A percentile compares a stretch with the other conserved stretches of the same genome.
phyloP scores from a whole-genome alignment of 2,113 vertebrate genomes.

The Percopsis transmontana region DNA sequence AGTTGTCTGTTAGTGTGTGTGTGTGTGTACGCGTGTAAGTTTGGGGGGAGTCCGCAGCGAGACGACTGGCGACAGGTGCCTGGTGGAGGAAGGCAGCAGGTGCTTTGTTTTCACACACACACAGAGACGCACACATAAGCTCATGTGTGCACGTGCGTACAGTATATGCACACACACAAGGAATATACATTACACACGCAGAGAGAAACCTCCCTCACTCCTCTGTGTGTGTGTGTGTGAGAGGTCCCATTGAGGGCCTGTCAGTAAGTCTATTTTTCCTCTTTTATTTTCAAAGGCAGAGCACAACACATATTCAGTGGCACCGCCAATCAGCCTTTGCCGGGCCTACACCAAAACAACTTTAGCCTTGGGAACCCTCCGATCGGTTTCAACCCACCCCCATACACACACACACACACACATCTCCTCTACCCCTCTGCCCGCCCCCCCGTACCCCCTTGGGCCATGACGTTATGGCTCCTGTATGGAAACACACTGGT shows the following conservation, averaged over 20 bases:
- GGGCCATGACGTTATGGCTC: constrained; percentile 57
- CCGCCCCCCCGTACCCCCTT: constrained; percentile 2
- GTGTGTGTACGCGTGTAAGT: not conserved
- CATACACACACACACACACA: not conserved
- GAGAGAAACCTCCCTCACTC: not conserved
- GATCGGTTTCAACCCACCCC: constrained; percentile 53
- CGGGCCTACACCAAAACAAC: constrained; percentile 54
- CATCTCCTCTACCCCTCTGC: constrained; percentile 15
- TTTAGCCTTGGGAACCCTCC: constrained; percentile 57
- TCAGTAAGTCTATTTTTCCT: constrained; percentile 66
- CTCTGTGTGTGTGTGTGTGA: constrained; percentile 3
- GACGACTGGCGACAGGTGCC: constrained; percentile 75
- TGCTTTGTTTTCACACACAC: constrained; percentile 48
- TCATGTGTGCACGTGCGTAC: not conserved
- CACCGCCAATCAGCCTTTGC: constrained; percentile 44
- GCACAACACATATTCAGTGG: constrained; percentile 11
- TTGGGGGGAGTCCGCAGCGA: constrained; percentile 38
- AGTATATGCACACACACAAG: constrained; percentile 2
- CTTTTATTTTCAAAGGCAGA: constrained; percentile 64
- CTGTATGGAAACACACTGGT: constrained; percentile 35
- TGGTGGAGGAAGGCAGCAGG: constrained; percentile 71
- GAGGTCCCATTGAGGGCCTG: constrained; percentile 23
- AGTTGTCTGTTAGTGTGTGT: not conserved
- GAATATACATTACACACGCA: not conserved
- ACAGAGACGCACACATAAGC: constrained; percentile 20